Percentiles rank a stretch among this genome's conserved stretches.
Conservation (phyloP, 2,888 invertebrate genomes). For the Euphydryas editha region DNA sequence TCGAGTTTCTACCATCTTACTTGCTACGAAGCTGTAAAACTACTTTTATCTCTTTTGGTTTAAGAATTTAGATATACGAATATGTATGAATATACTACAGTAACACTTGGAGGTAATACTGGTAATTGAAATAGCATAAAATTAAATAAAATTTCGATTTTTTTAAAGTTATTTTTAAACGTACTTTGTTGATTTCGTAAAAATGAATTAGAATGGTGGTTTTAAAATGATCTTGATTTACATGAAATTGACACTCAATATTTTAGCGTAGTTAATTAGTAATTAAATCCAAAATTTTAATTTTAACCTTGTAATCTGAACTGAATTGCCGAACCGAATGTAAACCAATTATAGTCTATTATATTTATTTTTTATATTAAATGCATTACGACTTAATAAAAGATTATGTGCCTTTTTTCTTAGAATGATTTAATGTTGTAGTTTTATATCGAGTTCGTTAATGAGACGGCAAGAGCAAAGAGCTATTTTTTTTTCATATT, state of each 20-base stretch:
- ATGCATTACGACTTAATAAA: neutral
- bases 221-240: neutral
- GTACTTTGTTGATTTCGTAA: conserved; percentile 2
- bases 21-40: conserved; percentile 77
- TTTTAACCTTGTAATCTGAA: neutral
- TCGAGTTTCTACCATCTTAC: conserved; percentile 82
- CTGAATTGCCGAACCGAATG: neutral
- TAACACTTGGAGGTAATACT: conserved; percentile 49
- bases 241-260: conserved; percentile 1
- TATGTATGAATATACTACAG: conserved; percentile 76
- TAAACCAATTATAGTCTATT: neutral
- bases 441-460: conserved; percentile 1
- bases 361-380: neutral
- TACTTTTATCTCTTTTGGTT: conserved; percentile 79
- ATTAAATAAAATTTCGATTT: conserved; percentile 25
- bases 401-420: neutral
- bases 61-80: conserved; percentile 78
- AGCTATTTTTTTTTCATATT: neutral
- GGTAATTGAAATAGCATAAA: conserved; percentile 27
- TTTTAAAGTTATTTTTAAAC: conserved; percentile 1
- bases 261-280: conserved; percentile 4
- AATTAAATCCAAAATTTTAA: conserved; percentile 1
- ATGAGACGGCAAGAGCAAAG: conserved; percentile 6
- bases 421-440: neutral
- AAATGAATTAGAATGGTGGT: neutral